phyloP scores from a whole-genome alignment of 2,797 vertebrate species.

The Xiphorhynchus erythropygius region DNA sequence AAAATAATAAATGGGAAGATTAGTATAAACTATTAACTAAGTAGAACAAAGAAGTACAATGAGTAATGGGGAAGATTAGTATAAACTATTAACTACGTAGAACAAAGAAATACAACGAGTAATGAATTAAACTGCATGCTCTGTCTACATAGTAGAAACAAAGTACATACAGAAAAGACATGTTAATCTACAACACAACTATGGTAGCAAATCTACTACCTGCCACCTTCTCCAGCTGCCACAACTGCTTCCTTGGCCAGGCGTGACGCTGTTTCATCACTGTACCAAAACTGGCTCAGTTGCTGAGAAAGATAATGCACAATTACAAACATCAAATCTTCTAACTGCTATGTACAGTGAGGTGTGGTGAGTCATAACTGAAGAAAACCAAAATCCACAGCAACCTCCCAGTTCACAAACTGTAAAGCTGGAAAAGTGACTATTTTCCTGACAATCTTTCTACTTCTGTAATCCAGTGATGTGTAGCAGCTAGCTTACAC shows the following conservation, averaged over 20 bases:
- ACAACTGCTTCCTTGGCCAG: slow-evolving; percentile 84
- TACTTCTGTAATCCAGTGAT: not conserved
- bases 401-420: not conserved
- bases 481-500: not conserved
- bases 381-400: not conserved
- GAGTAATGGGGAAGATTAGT: not conserved
- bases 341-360: not conserved
- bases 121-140: not conserved
- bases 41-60: not conserved
- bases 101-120: not conserved
- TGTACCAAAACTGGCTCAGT: slow-evolving; percentile 98
- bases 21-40: not conserved
- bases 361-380: not conserved
- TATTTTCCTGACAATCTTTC: not conserved
- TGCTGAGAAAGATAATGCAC: slow-evolving; percentile 71
- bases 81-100: not conserved
- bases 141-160: not conserved
- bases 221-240: slow-evolving; percentile 86
- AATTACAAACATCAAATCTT: not conserved
- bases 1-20: not conserved
- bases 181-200: not conserved
- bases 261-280: slow-evolving; percentile 82
- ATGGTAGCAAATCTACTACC: slow-evolving; percentile 70
- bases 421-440: not conserved
- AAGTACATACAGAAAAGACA: not conserved